Percentiles rank a stretch among this genome's conserved stretches.
phyloP scores from a whole-genome alignment of 2,797 vertebrate species.

The Macropus fuliginosus region DNA sequence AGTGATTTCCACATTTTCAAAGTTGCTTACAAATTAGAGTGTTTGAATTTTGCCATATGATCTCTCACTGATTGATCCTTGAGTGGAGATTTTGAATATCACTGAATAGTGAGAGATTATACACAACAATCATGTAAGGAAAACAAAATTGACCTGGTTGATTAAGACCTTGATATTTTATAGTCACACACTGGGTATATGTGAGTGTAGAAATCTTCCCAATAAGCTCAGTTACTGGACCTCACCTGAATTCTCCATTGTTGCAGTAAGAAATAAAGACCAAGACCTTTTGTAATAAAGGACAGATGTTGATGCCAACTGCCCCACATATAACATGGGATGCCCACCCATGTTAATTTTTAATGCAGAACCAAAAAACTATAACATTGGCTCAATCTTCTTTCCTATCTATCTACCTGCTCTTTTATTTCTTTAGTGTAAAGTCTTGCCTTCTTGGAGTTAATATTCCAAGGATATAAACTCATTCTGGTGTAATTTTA shows the following conservation, averaged over 20 bases:
- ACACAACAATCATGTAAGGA: background rate
- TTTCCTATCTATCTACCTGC: background rate
- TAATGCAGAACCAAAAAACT: background rate
- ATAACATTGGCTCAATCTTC: background rate
- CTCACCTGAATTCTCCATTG: background rate
- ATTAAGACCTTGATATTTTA: background rate
- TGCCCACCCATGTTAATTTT: background rate
- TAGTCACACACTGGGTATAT: background rate
- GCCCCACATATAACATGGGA: background rate
- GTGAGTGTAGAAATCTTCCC: background rate
- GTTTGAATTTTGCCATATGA: conserved; percentile 25
- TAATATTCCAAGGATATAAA: conserved; percentile 16
- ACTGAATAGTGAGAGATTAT: background rate
- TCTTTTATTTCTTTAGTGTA: conserved; percentile 29
- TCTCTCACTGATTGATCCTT: background rate
- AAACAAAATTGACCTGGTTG: background rate
- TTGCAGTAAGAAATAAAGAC: background rate
- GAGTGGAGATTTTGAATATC: conserved; percentile 28
- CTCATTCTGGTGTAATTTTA: background rate
- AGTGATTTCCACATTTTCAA: conserved; percentile 46
- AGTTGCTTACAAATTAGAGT: conserved; percentile 27
- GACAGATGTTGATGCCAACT: background rate
- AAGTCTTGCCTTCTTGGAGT: conserved; percentile 32
- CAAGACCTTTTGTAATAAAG: background rate
- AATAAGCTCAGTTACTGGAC: background rate